Evolutionary conservation across 2,113 vertebrate genomes (phyloP), one percentile per base, ranked within the genome.

Genomic region (Emberiza fucata): DNA sequence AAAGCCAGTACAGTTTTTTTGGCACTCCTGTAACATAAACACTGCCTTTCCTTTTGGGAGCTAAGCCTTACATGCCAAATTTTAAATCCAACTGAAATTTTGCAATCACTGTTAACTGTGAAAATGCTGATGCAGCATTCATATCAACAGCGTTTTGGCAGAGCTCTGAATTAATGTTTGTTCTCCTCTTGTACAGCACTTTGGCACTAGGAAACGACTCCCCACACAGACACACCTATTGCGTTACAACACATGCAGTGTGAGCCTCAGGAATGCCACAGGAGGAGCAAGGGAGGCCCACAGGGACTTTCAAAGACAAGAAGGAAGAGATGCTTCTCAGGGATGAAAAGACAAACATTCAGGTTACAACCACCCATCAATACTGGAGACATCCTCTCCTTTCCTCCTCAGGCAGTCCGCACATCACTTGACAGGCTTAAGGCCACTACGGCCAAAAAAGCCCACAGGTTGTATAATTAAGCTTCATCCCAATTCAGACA

Each of bases 21-120:
- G 94, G 92, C 94, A 92, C 76, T 86, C 72, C 88, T 81, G 40
- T 76, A 96, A 93, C 45, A 92, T 57, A 96, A 97, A 96, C 90
- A 93, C 19, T 86, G 90, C 76, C 80, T 92, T 96, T 96, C 92
- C 90, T 88, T 95, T 95, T 78, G 76, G 94, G 94, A 97, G 25
- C 82, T 69, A 63, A 83, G 88, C 54, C 65, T 78, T 53, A 81
- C 81, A 88, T 76, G 93, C 88, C 95, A 96, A 95, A 95, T 94
- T 90, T 95, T 95, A 94, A 93, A 96, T 93, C 94, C 92, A 95
- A 96, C 71, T 35, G 86, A 95, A 96, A 94, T 96, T 94, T 92
- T 93, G 96, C 92, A 97, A 96, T 93, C 90, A 47, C 80, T 71
- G 82, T 95, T 95, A 93, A 94, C 92, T 24, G 76, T 92, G 68